Conservation (phyloP, 2,888 invertebrate species). For the Drosophila buzzatii region DNA sequence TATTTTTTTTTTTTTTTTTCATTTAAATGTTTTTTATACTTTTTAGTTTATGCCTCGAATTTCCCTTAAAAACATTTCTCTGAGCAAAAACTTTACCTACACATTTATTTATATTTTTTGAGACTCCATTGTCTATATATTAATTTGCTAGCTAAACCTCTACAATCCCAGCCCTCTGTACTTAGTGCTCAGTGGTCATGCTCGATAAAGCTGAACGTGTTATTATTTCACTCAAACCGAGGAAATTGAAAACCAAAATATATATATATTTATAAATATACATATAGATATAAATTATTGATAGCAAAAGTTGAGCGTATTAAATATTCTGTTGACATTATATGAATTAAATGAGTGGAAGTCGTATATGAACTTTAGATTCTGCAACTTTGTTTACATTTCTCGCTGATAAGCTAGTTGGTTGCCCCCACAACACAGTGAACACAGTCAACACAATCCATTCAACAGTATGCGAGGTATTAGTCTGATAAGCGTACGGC, state of each 20-base stretch:
- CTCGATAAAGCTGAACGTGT: slow-evolving; percentile 10
- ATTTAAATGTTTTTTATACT: not conserved
- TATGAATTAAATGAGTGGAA: slow-evolving; percentile 9
- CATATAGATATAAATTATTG: slow-evolving; percentile 19
- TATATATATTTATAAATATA: not conserved
- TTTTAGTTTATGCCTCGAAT: not conserved
- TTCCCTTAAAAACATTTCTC: not conserved
- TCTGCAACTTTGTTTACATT: slow-evolving; percentile 35
- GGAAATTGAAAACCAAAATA: slow-evolving; percentile 7
- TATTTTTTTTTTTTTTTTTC: no score
- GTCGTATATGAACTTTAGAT: slow-evolving; percentile 34
- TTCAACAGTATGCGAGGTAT: slow-evolving; percentile 9
- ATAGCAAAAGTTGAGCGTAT: slow-evolving; percentile 11
- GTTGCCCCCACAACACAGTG: not conserved
- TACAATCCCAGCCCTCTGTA: slow-evolving; percentile 13
- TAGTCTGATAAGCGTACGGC: slow-evolving; percentile 18
- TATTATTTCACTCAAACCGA: slow-evolving; percentile 7
- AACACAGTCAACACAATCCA: slow-evolving; percentile 1
- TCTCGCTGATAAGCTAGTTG: slow-evolving; percentile 28
- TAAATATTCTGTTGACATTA: slow-evolving; percentile 25
- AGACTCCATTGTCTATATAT: not conserved
- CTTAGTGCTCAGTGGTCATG: not conserved
- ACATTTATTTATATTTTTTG: not conserved
- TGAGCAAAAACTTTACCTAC: no score
- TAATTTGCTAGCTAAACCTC: not conserved